These are phyloP conservation scores for Eretmochelys imbricata DNA, from an alignment of 2,113 vertebrate species.

Conservation along the genomic window DNA sequence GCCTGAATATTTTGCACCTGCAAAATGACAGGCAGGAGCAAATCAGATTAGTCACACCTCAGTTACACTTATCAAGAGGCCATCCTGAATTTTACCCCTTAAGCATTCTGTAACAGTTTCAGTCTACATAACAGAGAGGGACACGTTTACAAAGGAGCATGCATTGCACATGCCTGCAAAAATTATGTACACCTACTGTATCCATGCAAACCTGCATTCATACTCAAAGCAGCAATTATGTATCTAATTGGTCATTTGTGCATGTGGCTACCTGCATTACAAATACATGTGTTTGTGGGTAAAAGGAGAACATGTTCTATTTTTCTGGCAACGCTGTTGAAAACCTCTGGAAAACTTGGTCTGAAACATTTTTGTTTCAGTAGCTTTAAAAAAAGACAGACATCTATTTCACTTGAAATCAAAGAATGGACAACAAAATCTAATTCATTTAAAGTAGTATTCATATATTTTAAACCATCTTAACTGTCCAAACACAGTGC, in stretches of 20 bases:
- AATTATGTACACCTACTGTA: not conserved
- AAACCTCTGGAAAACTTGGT: not conserved
- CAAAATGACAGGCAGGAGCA: not conserved
- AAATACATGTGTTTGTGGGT: not conserved
- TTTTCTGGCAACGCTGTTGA: not conserved
- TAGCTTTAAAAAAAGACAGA: not conserved
- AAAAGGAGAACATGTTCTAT: not conserved
- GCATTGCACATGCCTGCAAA: not conserved
- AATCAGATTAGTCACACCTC: not conserved
- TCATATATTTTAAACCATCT: constrained; percentile 58
- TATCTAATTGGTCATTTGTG: fast-evolving
- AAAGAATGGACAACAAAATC: constrained; percentile 49
- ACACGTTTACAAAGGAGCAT: not conserved
- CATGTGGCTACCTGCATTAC: not conserved
- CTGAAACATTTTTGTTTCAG: not conserved
- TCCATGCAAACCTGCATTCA: fast-evolving
- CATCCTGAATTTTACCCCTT: not conserved
- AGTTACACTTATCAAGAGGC: not conserved
- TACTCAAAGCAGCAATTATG: not conserved
- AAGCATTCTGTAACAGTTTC: not conserved
- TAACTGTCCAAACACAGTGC: constrained; percentile 43
- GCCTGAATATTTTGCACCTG: fast-evolving
- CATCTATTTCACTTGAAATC: constrained; percentile 35
- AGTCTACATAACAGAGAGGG: not conserved
- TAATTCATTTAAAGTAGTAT: constrained; percentile 56